A percentile compares a stretch with the other conserved stretches of the same genome.
These are phyloP conservation scores for Setipinna tenuifilis DNA, from an alignment of 2,797 vertebrate genomes.

Conservation along the genomic window DNA sequence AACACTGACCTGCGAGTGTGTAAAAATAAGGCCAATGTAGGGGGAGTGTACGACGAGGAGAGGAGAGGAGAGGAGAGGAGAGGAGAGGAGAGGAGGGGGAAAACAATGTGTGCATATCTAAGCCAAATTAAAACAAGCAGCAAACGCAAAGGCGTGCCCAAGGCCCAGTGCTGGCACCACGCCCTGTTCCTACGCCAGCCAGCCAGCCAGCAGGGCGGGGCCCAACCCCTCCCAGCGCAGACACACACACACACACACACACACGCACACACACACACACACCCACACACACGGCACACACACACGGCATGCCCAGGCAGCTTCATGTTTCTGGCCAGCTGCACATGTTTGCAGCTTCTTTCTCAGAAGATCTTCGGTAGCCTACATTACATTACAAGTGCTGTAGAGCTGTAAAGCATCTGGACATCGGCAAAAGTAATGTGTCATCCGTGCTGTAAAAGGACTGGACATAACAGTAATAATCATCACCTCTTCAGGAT, in stretches of 20 bases:
- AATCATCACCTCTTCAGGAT: not conserved
- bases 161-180: not conserved
- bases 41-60: not conserved
- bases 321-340: not conserved
- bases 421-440: not conserved
- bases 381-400: constrained; percentile 1
- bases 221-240: not conserved
- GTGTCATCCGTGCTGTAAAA: not conserved
- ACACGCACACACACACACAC: no score
- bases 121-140: constrained; percentile 18
- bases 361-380: not conserved
- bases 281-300: no score
- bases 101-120: constrained; percentile 13
- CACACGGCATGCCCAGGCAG: not conserved
- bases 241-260: no score
- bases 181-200: not conserved
- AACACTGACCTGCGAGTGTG: constrained; percentile 39
- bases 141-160: constrained; percentile 4
- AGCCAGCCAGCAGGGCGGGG: not conserved
- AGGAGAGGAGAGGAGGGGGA: no score
- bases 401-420: not conserved
- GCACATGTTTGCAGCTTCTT: not conserved
- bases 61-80: no score
- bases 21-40: constrained; percentile 28
- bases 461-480: not conserved